These are phyloP conservation scores for Margarornis squamiger DNA, from an alignment of 2,797 vertebrate species.

Conservation along the genomic window DNA sequence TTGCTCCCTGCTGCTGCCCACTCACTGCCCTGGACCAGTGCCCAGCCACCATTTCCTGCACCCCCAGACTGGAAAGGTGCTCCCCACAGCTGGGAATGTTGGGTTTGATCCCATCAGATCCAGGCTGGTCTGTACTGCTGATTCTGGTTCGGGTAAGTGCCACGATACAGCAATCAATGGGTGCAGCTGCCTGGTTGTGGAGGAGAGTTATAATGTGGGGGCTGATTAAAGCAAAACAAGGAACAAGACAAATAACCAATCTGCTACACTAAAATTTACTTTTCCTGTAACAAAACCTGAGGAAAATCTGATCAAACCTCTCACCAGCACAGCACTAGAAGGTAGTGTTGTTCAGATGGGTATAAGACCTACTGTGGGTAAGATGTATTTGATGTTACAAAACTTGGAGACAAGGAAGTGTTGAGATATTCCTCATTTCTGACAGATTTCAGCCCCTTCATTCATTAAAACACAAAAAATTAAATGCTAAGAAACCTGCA, in stretches of 20 bases:
- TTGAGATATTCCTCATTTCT: background rate
- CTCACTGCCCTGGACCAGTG: slow-evolving; percentile 76
- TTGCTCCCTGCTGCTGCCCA: slow-evolving; percentile 72
- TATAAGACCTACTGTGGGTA: background rate
- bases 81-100: slow-evolving; percentile 84
- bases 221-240: background rate
- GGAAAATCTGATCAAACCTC: background rate
- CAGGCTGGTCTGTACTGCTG: slow-evolving; percentile 78
- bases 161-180: background rate
- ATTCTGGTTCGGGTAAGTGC: slow-evolving; percentile 65
- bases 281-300: background rate
- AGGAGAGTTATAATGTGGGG: background rate
- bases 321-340: background rate
- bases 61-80: slow-evolving; percentile 81
- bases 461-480: background rate
- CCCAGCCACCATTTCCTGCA: slow-evolving; percentile 84
- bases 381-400: background rate
- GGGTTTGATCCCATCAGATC: slow-evolving; percentile 81
- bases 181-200: background rate
- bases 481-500: background rate
- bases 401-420: background rate
- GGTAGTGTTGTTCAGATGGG: background rate
- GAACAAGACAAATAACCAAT: background rate
- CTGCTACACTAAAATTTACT: background rate
- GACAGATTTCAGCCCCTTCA: background rate